Base-by-base conservation (phyloP, 92 coral and sea anemone genomes). In the Bergia sp. region DNA sequence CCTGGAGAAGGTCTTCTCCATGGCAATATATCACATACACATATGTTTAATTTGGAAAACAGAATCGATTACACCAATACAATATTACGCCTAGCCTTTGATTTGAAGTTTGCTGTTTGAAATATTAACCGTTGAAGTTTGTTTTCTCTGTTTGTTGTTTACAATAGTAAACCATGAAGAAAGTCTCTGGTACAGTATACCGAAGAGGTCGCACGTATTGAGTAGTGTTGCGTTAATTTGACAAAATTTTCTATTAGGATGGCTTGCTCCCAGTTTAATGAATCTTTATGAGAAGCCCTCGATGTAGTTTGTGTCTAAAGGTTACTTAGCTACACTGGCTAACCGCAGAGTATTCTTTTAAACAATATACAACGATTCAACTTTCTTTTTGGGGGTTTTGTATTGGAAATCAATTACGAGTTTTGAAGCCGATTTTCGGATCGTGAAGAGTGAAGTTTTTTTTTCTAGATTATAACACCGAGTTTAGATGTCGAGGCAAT, bases 71-170 rank as follows among this genome's bases (percentile, higher is more conserved):
- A 61, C 76, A 65, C 75, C 76, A 5, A 43, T 4, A 49, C 82
- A 78, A 7, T 73, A 79, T 79, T 79, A 45, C 3, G 16, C 43
- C 18, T 79, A 45, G 58, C 82, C 37, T 45, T 49, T n/a, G 39
- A 47, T 66, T n/a, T 84, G 21, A 16, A 84, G 78, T 84, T 84
- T 84, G 79, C 87, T 44, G 64, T 44, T 4, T 69, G 64, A 71
- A 5, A 29, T 69, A 9, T 38, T 39, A 76, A 41, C 45, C 45
- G 79, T 13, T 41, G 18, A 65, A 65, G 55, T 82, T 64, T 65
- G 55, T 15, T 41, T 37, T 81, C 42, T 81, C 44, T 13, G 20
- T 12, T 79, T 41, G 37, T 18, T 40, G 41, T 44, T 15, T 76
- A 76, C 21, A 76, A 41, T 23, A 23, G 80, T 41, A 21, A 76